A percentile compares a stretch with the other conserved stretches of the same genome.
These are phyloP conservation scores for Nothobranchius kuhntae DNA, from an alignment of 2,113 vertebrate species.

Conservation along the genomic window DNA sequence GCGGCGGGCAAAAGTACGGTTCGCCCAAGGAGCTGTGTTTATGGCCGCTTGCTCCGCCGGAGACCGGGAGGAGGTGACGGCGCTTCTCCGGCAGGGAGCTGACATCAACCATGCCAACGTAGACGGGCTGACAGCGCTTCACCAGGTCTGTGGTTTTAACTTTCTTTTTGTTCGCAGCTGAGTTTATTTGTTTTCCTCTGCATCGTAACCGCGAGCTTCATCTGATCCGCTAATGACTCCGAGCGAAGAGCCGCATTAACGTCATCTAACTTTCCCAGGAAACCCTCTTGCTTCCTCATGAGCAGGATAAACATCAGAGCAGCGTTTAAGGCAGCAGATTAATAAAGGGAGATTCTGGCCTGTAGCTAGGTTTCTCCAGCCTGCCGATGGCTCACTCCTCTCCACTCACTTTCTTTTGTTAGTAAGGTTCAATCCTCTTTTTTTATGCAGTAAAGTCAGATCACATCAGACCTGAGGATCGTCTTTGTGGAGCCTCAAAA, in stretches of 20 bases:
- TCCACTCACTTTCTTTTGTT: background rate
- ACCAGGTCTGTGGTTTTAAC: slow-evolving; percentile 73
- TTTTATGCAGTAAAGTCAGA: slow-evolving; percentile 10
- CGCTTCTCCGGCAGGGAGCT: slow-evolving; percentile 81
- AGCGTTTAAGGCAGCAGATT: background rate
- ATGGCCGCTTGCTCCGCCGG: slow-evolving; percentile 87
- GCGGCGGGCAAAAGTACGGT: slow-evolving; percentile 77
- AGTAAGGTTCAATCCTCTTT: slow-evolving; percentile 11
- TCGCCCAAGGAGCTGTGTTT: slow-evolving; percentile 85
- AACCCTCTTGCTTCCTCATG: background rate
- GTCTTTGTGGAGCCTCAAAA: background rate
- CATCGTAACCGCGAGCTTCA: background rate
- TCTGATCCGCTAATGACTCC: slow-evolving; percentile 16
- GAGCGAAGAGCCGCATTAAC: slow-evolving; percentile 3
- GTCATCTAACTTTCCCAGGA: background rate
- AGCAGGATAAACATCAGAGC: background rate
- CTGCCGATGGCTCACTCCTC: slow-evolving; percentile 3
- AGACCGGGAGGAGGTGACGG: slow-evolving; percentile 83
- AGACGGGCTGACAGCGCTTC: slow-evolving; percentile 84
- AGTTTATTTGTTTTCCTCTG: background rate
- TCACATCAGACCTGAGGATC: background rate
- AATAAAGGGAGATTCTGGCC: slow-evolving; percentile 8
- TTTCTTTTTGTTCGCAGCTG: background rate
- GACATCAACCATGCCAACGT: slow-evolving; percentile 86
- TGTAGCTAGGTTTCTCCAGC: background rate